Evolutionary conservation across 2,888 invertebrate genomes (phyloP).

Genomic region (Eupithecia pulchellata): DNA sequence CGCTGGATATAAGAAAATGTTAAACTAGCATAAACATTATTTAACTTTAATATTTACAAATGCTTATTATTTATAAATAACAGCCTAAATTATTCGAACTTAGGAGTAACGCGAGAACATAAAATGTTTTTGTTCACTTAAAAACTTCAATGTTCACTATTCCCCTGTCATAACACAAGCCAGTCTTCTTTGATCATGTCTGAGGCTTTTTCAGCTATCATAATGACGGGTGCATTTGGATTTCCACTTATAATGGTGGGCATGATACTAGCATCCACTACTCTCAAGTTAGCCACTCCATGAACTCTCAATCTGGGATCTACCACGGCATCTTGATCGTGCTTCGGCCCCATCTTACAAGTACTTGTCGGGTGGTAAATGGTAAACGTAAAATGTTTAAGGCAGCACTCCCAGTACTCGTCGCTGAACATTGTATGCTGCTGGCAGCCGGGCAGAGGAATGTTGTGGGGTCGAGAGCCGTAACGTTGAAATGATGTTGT

Average conservation of each 20-base stretch:
- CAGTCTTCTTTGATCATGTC: constrained; percentile 96
- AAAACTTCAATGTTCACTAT: constrained; percentile 43
- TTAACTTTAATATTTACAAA: constrained; percentile 42
- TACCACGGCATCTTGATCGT: constrained; percentile 91
- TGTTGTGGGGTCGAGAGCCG: constrained; percentile 91
- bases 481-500: constrained; percentile 92
- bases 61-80: constrained; percentile 44
- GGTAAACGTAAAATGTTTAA: constrained; percentile 92
- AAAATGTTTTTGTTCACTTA: constrained; percentile 39
- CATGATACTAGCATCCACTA: constrained; percentile 95
- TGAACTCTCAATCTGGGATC: constrained; percentile 91
- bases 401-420: constrained; percentile 94
- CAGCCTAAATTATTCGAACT: constrained; percentile 21
- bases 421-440: constrained; percentile 90
- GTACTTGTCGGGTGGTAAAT: constrained; percentile 95
- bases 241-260: constrained; percentile 95
- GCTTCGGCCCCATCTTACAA: constrained; percentile 93
- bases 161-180: constrained; percentile 84
- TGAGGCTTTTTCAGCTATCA: constrained; percentile 96
- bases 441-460: constrained; percentile 93
- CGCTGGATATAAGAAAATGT: constrained; percentile 30
- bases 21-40: constrained; percentile 19
- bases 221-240: constrained; percentile 95
- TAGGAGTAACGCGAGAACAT: constrained; percentile 33
- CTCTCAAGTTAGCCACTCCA: constrained; percentile 91